These are phyloP conservation scores for Anneissia japonica DNA, from an alignment of 35 echinoderm and acorn worm species.

Conservation along the genomic window DNA sequence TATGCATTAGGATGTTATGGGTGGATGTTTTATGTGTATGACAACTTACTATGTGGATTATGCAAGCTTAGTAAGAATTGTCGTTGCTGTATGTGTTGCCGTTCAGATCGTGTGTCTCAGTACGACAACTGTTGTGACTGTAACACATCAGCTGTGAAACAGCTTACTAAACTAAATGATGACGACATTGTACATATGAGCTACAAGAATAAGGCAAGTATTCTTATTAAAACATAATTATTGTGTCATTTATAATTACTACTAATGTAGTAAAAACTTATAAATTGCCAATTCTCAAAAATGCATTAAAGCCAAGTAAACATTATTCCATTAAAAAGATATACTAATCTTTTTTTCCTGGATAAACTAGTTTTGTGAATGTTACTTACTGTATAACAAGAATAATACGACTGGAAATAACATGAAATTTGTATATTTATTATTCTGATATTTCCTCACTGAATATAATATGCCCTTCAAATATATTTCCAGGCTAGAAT, in stretches of 20 bases:
- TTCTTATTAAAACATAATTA: no score
- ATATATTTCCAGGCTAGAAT: background rate
- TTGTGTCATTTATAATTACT: no score
- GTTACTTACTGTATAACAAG: no score
- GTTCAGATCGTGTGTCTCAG: background rate
- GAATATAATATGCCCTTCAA: background rate
- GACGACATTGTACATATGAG: slow-evolving; percentile 70
- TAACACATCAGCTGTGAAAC: slow-evolving; percentile 59
- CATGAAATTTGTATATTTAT: background rate
- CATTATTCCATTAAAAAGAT: no score
- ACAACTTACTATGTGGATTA: slow-evolving; percentile 57
- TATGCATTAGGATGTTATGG: slow-evolving; percentile 36
- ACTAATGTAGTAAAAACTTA: no score
- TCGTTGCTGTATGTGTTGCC: slow-evolving; percentile 46
- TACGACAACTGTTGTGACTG: slow-evolving; percentile 92
- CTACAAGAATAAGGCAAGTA: slow-evolving; percentile 78
- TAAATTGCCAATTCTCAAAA: no score
- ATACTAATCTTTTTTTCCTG: no score
- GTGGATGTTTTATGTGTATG: slow-evolving; percentile 50
- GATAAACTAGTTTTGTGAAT: no score
- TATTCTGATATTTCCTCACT: background rate
- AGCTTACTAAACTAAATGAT: slow-evolving; percentile 36
- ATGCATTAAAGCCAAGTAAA: background rate
- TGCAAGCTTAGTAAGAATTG: slow-evolving; percentile 62
- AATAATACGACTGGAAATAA: no score